These are phyloP conservation scores for Tarsius wallacei DNA, from an alignment of 2,797 vertebrate species.

Conservation along the genomic window DNA sequence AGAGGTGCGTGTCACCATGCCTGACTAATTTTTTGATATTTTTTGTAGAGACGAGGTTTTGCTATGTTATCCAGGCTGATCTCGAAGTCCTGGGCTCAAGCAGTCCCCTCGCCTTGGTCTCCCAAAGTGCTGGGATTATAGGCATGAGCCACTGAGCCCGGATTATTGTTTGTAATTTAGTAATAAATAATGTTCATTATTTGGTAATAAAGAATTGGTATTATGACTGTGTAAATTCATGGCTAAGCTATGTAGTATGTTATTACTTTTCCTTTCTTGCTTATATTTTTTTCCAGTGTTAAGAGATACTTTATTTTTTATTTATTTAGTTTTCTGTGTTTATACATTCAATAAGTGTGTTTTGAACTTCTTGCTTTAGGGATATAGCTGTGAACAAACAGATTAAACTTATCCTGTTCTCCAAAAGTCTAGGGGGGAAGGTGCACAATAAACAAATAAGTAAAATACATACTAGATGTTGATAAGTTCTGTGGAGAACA, in stretches of 20 bases:
- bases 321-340: slow-evolving; percentile 19
- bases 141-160: too few relatives aligned
- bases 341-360: not conserved
- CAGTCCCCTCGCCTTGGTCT: too few relatives aligned
- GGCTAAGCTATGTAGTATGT: not conserved
- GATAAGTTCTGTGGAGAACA: not conserved
- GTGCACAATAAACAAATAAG: not conserved
- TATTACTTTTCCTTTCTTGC: slow-evolving; percentile 6
- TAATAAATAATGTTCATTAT: too few relatives aligned
- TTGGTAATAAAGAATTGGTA: not conserved
- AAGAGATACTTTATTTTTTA: slow-evolving; percentile 17
- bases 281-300: not conserved
- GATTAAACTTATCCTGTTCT: not conserved
- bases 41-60: too few relatives aligned
- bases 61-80: too few relatives aligned
- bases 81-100: too few relatives aligned
- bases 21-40: too few relatives aligned
- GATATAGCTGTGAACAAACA: not conserved
- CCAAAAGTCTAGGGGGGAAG: not conserved
- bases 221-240: not conserved
- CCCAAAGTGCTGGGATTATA: too few relatives aligned
- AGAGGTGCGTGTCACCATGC: too few relatives aligned
- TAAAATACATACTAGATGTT: not conserved
- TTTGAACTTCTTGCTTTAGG: not conserved
- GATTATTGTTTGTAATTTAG: too few relatives aligned